Evolutionary conservation across 2,888 invertebrate species (phyloP).

Genomic region (Stenodera caucasica): DNA sequence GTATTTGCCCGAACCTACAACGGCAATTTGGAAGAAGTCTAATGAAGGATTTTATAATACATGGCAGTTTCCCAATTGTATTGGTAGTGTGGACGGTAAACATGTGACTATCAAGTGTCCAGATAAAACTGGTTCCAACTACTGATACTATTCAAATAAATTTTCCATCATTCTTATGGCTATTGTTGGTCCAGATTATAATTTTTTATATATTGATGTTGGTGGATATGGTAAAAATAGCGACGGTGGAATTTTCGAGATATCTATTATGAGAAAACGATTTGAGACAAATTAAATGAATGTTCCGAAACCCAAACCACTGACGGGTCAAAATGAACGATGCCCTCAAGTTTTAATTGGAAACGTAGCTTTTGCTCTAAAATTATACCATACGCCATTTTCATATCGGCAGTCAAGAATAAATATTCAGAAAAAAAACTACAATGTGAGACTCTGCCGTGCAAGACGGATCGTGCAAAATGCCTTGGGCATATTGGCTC

Average conservation of each 20-base stretch:
- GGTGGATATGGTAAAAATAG: conserved; percentile 32
- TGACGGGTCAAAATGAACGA: conserved; percentile 29
- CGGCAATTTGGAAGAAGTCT: conserved; percentile 23
- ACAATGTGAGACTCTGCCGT: conserved; percentile 27
- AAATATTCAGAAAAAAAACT: conserved; percentile 29
- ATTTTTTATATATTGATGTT: conserved; percentile 30
- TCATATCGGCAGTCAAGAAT: conserved; percentile 24
- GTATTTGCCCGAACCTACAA: conserved; percentile 23
- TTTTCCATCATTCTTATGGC: conserved; percentile 22
- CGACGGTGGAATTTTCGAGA: conserved; percentile 31
- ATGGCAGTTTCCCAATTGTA: conserved; percentile 35
- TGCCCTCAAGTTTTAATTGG: conserved; percentile 33
- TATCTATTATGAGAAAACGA: conserved; percentile 26
- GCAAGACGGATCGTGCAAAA: conserved; percentile 35
- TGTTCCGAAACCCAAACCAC: conserved; percentile 27
- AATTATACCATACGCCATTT: conserved; percentile 34
- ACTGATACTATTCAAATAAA: background rate
- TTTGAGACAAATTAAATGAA: conserved; percentile 29
- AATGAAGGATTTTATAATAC: conserved; percentile 22
- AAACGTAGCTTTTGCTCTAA: conserved; percentile 36
- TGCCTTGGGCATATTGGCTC: conserved; percentile 36
- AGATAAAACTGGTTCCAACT: background rate
- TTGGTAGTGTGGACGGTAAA: conserved; percentile 28
- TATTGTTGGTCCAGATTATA: conserved; percentile 25
- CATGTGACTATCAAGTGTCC: conserved; percentile 9